Base-by-base conservation (phyloP, 2,888 invertebrate species). In the Laspeyria flexula region DNA sequence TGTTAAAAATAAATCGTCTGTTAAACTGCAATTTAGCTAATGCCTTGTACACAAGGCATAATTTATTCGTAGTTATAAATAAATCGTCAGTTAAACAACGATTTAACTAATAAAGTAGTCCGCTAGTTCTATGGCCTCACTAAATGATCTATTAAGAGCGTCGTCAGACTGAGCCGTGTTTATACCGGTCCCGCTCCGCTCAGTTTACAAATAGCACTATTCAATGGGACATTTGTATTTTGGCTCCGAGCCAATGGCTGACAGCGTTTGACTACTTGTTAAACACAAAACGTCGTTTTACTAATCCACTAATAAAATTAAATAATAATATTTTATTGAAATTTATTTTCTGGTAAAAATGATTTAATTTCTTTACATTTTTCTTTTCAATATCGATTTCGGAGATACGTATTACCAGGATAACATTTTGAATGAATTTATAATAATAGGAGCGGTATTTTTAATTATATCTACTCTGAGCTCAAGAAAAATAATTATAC, bases 171-270 rank as follows among this genome's bases (percentile, higher is more conserved):
- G 60, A 65, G 71, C 65, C 47, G 54, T 65, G 77, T 75, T 71
- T 76, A 76, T 73, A 75, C 75, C 64, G 65, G 77, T 74, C 73
- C 60, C 65, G 65, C 74, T 70, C 62, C 63, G 73, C 68, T 73
- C 76, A 75, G 75, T 79, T 83, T 86, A 86, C 86, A 90, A 88
- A 88, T 90, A 87, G 86, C 85, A 80, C 81, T 83, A 85, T 90
- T 91, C 89, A 92, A 91, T 90, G 88, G 88, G 79, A 86, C 90
- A 88, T 92, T 90, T 91, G 88, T 85, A 87, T 82, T 82, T 88
- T 90, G 90, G 90, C 83, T 55, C 52, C 43, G 3, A n/a, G 83
- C 92, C 92, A 91, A 55, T 67, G 51, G 48, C 55, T 77, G 79
- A 81, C 84, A 79, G 73, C 66, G 71, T 77, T 78, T 79, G 82